Evolutionary conservation across 92 coral and sea anemone species (phyloP), one percentile per base, ranked within the genome.

Genomic region (Heliopora coerulea): DNA sequence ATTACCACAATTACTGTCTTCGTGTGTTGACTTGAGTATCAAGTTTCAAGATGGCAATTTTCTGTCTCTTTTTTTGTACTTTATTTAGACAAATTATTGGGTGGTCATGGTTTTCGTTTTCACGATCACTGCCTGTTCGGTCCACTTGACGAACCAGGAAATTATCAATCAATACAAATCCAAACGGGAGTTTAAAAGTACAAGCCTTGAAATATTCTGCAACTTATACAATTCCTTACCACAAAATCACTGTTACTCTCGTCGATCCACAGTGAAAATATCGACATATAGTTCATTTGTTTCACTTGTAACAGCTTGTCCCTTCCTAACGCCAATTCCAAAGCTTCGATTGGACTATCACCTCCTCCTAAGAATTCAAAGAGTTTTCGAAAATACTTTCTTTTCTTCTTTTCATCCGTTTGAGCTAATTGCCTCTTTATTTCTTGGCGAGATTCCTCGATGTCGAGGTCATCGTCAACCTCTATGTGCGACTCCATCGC

Each of bases 341-440:
- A 82, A 11, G 89, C 97, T 83, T 92, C 97, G 35, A 89, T 42
- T 1, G 97, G 97, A 37, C 87, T 85, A 46, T 92, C 97, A 18
- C 88, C 90, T 23, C 97, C 97, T 30, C 85, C 83, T 29, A 92
- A 72, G 72, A 65, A 89, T 40, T 66, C 74, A 57, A 89, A 89
- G 19, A 89, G 84, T 18, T 79, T 72, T 28, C 69, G 60, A 48
- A 89, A 75, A 70, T 85, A 80, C 49, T 62, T 86, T 59, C 54
- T 73, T 60, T 75, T 87, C 41, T 82, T 83, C 84, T 89, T 89
- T 29, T 50, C 82, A 21, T 37, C 59, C 3, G 58, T 13, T 26
- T 13, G 31, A 11, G 57, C 8, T 59, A 67, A 26, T 21, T 44
- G 19, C 15, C 33, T 25, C 27, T 67, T 37, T 44, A 67, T 33